A percentile compares a stretch with the other conserved stretches of the same genome.
Conservation (phyloP, 2,113 vertebrate species). For the Pollimyrus isidori region DNA sequence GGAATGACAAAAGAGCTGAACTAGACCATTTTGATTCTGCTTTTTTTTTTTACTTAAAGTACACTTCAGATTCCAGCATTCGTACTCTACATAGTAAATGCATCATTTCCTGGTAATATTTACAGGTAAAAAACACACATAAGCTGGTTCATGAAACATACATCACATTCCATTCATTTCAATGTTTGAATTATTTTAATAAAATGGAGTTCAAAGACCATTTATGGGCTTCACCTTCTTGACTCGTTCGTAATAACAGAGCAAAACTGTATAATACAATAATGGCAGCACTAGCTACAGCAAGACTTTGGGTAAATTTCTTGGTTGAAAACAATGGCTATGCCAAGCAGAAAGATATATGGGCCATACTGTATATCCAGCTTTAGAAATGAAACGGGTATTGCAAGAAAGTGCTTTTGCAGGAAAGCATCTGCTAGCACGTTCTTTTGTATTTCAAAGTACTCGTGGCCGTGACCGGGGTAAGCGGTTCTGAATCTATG, state of each 20-base stretch:
- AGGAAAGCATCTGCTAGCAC: neutral
- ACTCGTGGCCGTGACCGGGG: neutral
- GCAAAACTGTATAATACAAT: neutral
- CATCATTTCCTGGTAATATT: conserved; percentile 11
- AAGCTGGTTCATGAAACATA: neutral
- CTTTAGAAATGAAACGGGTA: neutral
- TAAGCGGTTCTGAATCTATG: neutral
- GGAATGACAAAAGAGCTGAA: neutral
- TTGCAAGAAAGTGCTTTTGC: neutral
- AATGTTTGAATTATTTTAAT: neutral
- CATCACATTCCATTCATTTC: neutral
- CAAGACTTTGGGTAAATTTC: neutral
- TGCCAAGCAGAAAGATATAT: neutral
- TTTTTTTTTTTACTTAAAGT: neutral
- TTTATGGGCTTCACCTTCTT: neutral
- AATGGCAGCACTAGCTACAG: neutral
- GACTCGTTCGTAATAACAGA: neutral
- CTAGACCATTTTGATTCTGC: neutral
- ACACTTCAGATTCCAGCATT: neutral
- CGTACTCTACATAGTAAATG: neutral
- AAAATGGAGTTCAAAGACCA: neutral
- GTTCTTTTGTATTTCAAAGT: neutral
- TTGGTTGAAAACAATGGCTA: neutral
- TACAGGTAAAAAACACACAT: conserved; percentile 12
- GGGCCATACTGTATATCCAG: neutral